Evolutionary conservation across 2,888 invertebrate species (phyloP).

Genomic region (Helleia helle): DNA sequence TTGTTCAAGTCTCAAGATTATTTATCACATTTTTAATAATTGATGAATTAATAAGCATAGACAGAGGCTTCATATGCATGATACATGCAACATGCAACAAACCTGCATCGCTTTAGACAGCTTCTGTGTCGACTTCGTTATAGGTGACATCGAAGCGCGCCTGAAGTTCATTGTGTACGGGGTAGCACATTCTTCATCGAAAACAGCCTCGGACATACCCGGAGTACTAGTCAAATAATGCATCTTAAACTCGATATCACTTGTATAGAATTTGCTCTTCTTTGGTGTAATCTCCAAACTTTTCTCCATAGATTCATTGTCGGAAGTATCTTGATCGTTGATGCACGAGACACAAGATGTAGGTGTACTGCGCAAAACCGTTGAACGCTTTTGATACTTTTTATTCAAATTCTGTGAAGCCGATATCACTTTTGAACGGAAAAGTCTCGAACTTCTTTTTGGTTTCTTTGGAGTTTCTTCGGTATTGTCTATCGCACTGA

Average conservation of each 20-base stretch:
- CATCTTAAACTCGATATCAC: conserved; percentile 33
- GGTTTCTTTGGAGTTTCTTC: conserved; percentile 61
- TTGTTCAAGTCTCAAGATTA: no score
- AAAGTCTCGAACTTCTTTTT: conserved; percentile 50
- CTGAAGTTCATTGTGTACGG: conserved; percentile 64
- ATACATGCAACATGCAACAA: conserved; percentile 43
- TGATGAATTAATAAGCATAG: no score
- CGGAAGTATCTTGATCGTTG: conserved; percentile 53
- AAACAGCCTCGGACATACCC: conserved; percentile 39
- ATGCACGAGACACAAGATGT: conserved; percentile 59
- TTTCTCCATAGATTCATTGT: conserved; percentile 33
- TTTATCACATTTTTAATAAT: no score
- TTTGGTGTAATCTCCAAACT: conserved; percentile 38
- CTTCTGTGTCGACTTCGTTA: conserved; percentile 89
- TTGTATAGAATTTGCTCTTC: conserved; percentile 27
- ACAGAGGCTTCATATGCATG: no score
- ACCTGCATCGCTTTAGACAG: conserved; percentile 94
- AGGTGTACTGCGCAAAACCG: conserved; percentile 43
- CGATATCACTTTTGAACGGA: conserved; percentile 50
- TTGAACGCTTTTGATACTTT: conserved; percentile 53
- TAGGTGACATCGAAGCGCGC: conserved; percentile 89
- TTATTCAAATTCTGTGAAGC: conserved; percentile 47
- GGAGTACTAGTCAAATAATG: conserved; percentile 65
- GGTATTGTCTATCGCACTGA: conserved; percentile 45
- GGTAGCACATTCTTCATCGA: conserved; percentile 48